phyloP scores from a whole-genome alignment of 1,140 invertebrate genomes.

The Eufriesea mexicana region DNA sequence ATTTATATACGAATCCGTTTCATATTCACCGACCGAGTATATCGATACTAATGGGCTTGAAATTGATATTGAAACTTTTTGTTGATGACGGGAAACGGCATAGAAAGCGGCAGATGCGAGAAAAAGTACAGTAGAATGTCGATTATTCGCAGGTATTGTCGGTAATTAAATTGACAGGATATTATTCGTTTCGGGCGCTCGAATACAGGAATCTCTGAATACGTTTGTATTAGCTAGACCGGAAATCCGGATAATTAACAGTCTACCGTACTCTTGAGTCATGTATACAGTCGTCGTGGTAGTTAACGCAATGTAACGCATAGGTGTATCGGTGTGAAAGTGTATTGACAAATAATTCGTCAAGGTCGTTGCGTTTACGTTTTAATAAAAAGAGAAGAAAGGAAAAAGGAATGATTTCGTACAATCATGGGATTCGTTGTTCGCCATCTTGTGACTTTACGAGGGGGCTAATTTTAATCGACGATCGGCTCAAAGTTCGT shows the following conservation, averaged over 20 bases:
- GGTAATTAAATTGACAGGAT: not conserved
- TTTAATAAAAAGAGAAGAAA: not conserved
- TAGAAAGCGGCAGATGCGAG: not conserved
- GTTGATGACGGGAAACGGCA: not conserved
- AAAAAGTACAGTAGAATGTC: slow-evolving; percentile 4
- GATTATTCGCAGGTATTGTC: not conserved
- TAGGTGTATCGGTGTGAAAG: slow-evolving; percentile 36
- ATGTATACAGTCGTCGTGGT: slow-evolving; percentile 51
- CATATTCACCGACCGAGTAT: too few species aligned
- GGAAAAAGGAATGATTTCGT: slow-evolving; percentile 13
- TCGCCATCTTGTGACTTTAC: slow-evolving; percentile 5
- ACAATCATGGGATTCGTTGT: slow-evolving; percentile 6
- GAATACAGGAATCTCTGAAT: not conserved
- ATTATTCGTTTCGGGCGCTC: too few species aligned
- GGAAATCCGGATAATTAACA: not conserved
- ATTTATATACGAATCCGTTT: too few species aligned
- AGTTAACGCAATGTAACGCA: slow-evolving; percentile 21
- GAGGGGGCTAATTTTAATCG: slow-evolving; percentile 34
- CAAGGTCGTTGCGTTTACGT: slow-evolving; percentile 16
- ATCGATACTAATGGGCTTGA: too few species aligned
- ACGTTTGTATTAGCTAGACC: not conserved
- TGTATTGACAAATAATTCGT: slow-evolving; percentile 11
- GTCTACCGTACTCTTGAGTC: slow-evolving; percentile 18
- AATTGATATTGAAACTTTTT: not conserved
- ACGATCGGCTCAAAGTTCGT: slow-evolving; percentile 37